Evolutionary conservation across 2,888 invertebrate genomes (phyloP).

Genomic region (Apamea sordens): DNA sequence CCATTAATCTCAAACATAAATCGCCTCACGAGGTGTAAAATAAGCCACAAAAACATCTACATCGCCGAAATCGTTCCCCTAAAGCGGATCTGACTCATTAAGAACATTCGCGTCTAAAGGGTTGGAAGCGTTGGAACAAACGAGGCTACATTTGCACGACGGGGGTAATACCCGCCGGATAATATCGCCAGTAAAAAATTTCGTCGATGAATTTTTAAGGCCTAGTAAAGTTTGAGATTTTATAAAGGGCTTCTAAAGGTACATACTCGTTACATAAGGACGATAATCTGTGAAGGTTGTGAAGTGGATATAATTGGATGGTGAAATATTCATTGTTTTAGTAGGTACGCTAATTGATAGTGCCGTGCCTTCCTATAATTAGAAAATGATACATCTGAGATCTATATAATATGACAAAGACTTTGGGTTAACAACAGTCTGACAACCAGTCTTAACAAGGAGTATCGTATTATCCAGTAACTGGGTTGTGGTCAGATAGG

Average conservation of each 20-base stretch:
- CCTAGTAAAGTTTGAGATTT: conserved; percentile 48
- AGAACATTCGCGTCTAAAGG: conserved; percentile 60
- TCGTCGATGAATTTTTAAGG: conserved; percentile 55
- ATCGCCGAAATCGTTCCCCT: conserved; percentile 52
- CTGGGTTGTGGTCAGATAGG: no score
- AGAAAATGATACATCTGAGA: background rate
- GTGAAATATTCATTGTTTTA: conserved; percentile 4
- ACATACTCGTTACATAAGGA: conserved; percentile 2
- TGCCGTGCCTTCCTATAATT: background rate
- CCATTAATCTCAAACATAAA: conserved; percentile 67
- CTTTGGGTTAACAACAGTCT: no score
- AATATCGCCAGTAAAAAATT: conserved; percentile 50
- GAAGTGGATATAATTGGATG: conserved; percentile 20
- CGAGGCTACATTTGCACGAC: conserved; percentile 58
- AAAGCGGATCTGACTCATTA: conserved; percentile 64
- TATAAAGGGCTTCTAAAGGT: conserved; percentile 21
- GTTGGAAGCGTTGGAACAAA: conserved; percentile 66
- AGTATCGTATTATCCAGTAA: no score
- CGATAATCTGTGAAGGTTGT: conserved; percentile 18
- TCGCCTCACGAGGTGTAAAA: conserved; percentile 65
- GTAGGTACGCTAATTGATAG: no score
- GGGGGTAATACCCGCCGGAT: conserved; percentile 20
- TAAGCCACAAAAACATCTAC: conserved; percentile 65
- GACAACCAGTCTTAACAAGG: no score
- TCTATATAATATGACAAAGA: no score